These are phyloP conservation scores for Chrysaora quinquecirrha DNA, from an alignment of 30 jellyfish, hydroid and myxozoan species.

Conservation along the genomic window DNA sequence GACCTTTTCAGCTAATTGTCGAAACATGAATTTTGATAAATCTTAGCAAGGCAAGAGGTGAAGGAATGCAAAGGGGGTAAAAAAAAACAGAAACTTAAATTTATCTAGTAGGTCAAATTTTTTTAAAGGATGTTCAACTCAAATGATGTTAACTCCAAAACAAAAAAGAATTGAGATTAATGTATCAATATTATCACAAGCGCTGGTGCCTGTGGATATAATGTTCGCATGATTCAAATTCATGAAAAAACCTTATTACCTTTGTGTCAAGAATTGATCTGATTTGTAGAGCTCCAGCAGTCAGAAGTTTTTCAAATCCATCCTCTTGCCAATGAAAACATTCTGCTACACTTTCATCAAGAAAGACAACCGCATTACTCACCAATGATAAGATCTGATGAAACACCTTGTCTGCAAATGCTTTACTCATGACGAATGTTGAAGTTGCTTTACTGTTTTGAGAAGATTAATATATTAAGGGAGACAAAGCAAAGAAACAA, in stretches of 20 bases:
- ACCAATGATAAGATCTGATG: slow-evolving; percentile 60
- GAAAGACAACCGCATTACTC: slow-evolving; percentile 77
- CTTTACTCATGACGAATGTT: not conserved
- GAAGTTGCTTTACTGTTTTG: too few relatives aligned
- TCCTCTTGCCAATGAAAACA: slow-evolving; percentile 83
- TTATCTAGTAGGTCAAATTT: not conserved
- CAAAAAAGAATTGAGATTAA: too few relatives aligned
- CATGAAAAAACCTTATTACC: too few relatives aligned
- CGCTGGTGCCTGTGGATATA: too few relatives aligned
- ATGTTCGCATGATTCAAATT: too few relatives aligned
- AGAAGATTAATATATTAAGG: too few relatives aligned
- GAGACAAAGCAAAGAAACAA: too few relatives aligned
- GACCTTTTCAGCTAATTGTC: too few relatives aligned
- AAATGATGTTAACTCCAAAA: too few relatives aligned
- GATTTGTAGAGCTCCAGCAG: slow-evolving; percentile 84
- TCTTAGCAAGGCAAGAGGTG: not conserved
- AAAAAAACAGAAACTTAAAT: not conserved
- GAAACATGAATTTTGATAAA: not conserved
- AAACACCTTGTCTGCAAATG: not conserved
- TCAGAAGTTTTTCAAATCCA: slow-evolving; percentile 37
- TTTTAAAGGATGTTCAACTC: not conserved
- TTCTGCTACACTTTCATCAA: slow-evolving; percentile 83
- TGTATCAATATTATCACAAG: too few relatives aligned
- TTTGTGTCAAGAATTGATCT: slow-evolving; percentile 61
- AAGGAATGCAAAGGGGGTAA: not conserved